Evolutionary conservation across 2,797 vertebrate species (phyloP), one percentile per base, ranked within the genome.

Genomic region (Channa striata): DNA sequence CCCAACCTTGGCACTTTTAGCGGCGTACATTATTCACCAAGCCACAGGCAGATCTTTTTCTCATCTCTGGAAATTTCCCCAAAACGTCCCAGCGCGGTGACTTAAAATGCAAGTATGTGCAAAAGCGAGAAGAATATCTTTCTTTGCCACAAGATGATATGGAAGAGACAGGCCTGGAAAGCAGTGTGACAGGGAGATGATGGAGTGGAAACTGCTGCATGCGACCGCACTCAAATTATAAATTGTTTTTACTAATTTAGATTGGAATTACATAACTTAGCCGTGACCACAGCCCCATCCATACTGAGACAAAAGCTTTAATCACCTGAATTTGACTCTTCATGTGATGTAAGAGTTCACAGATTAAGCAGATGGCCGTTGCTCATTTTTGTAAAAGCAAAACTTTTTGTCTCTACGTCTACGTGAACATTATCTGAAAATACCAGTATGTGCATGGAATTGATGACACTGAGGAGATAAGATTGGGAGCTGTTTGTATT

Each of bases 61-160:
- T 69, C 37, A 46, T 71, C 54, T 47, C 2, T 48, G 64, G 34
- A 82, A 76, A 77, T 46, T 40, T 77, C 44, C 44, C 59, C 6
- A 42, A 72, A 70, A 23, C 57, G 67, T 23, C 63, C 11, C 0
- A 61, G 30, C 12, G 20, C 9, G 21, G 54, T 23, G 60, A 68
- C 62, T 84, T 63, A 3, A 72, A 71, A 75, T 69, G 50, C 63
- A 77, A 78, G 81, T 56, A 77, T 46, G 73, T 48, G 39, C 52
- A 77, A 47, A 54, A 68, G 25, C 48, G 51, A 72, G 47, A 57
- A 19, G 56, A 68, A 76, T 51, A 16, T 43, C 34, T 61, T 59
- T 69, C 36, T 43, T 20, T 47, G 11, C 50, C 68, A 20, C 66
- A 62, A 70, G 51, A 68, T 25, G 58, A 46, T 54, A 37, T 0